These are phyloP conservation scores for Coendou prehensilis DNA, from an alignment of 2,797 vertebrate species.

Conservation along the genomic window DNA sequence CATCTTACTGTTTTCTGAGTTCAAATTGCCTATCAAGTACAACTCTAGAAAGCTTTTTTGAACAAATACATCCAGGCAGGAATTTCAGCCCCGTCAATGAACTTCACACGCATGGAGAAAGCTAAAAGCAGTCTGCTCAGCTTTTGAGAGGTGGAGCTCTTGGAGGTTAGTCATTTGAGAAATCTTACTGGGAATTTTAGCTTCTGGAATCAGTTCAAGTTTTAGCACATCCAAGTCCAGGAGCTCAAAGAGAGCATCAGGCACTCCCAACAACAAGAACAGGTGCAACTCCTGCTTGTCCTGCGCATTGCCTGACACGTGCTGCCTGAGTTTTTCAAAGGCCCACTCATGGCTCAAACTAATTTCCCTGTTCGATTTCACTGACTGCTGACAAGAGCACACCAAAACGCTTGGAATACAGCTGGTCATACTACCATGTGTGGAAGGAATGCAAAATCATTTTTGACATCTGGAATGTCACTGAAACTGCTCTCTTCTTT, in stretches of 20 bases:
- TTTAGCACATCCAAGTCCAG: conserved; percentile 97
- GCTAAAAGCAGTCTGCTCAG: conserved; percentile 98
- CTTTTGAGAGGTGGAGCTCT: conserved; percentile 98
- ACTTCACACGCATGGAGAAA: conserved; percentile 99
- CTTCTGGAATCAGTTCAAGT: conserved; percentile 98
- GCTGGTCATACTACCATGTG: conserved; percentile 99
- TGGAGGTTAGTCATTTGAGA: conserved; percentile 98
- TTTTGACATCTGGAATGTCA: conserved; percentile 99
- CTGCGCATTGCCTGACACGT: conserved; percentile 95
- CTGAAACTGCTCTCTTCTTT: conserved; percentile 99
- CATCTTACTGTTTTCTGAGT: conserved; percentile 99
- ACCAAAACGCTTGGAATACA: conserved; percentile 98
- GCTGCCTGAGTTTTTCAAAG: conserved; percentile 97
- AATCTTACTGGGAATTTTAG: conserved; percentile 97
- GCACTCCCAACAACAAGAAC: conserved; percentile 98
- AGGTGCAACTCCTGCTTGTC: conserved; percentile 98
- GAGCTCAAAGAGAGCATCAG: conserved; percentile 97
- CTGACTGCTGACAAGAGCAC: conserved; percentile 99
- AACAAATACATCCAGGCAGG: conserved; percentile 98
- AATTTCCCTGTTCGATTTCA: conserved; percentile 98
- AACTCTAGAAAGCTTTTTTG: conserved; percentile 95
- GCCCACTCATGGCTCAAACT: conserved; percentile 99
- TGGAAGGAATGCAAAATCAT: conserved; percentile 98
- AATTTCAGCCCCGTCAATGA: conserved; percentile 98
- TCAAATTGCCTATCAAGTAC: conserved; percentile 97